Evolutionary conservation across 2,888 invertebrate species (phyloP).

Genomic region (Drosophila austrosaltans): DNA sequence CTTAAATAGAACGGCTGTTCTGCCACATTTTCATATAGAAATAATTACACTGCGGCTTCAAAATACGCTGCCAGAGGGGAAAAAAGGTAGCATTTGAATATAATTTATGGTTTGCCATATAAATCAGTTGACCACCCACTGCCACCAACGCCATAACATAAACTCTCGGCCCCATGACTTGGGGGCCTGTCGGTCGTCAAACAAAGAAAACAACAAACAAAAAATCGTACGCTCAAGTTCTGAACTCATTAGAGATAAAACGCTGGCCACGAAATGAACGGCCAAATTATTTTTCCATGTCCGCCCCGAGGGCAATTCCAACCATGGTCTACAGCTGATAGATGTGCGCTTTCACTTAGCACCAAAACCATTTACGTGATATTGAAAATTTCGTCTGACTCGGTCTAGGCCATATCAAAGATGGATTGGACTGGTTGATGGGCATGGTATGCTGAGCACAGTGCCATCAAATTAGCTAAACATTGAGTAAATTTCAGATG

Average conservation of each 20-base stretch:
- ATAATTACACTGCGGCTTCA: constrained; percentile 55
- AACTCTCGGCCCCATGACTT: constrained; percentile 7
- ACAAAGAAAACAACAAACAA: constrained; percentile 51
- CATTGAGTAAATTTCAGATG: not conserved
- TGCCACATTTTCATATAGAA: constrained; percentile 48
- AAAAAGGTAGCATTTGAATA: constrained; percentile 63
- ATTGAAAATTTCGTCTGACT: not conserved
- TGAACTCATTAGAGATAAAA: constrained; percentile 61
- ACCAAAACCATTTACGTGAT: constrained; percentile 6
- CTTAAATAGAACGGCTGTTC: constrained; percentile 16
- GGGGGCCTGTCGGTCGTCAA: constrained; percentile 63
- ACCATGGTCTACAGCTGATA: constrained; percentile 8
- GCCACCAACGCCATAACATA: constrained; percentile 19
- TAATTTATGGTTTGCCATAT: constrained; percentile 67
- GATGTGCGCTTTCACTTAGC: constrained; percentile 19
- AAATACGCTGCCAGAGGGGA: constrained; percentile 37
- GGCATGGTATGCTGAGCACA: not conserved
- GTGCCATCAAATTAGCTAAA: constrained; percentile 16
- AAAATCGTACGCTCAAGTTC: constrained; percentile 53
- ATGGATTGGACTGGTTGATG: constrained; percentile 2
- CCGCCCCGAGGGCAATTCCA: constrained; percentile 6
- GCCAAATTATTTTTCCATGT: constrained; percentile 56
- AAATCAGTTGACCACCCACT: constrained; percentile 60
- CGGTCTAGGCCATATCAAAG: not conserved
- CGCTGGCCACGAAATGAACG: constrained; percentile 44